Base-by-base conservation (phyloP, 2,888 invertebrate species). In the Epiblema foenella region DNA sequence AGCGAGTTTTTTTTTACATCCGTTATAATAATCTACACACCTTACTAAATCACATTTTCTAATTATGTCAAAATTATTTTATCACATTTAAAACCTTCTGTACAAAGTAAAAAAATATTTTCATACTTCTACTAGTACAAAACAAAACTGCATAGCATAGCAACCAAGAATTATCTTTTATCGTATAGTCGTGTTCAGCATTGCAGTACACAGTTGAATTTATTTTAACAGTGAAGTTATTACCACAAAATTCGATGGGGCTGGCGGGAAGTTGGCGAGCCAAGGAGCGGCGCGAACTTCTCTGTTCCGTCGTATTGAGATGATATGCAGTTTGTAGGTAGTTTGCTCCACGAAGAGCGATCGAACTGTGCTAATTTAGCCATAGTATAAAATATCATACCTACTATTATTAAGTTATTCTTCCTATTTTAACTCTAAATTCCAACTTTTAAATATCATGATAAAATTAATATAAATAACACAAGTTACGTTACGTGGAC, bases 71-170 rank as follows among this genome's bases (percentile, higher is more conserved):
- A 92, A 90, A 86, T 86, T 87, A 88, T 89, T 66, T 90, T 93
- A 93, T 93, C 93, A 93, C 93, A 93, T 91, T 91, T 87, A 89
- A 89, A 91, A 91, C 87, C 88, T 88, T 89, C 85, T 93, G 91
- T 93, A 93, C 91, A 93, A 89, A 88, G 92, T 93, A 92, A 91
- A 93, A 93, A 93, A 92, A 92, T 92, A 93, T 88, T 84, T 84
- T 86, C 84, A 89, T 88, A 90, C 88, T 81, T 89, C 86, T 83
- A 87, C 86, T 88, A 88, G 86, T 88, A 89, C 83, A 87, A 87
- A 87, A 87, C 88, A 87, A 90, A 88, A 89, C 88, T 88, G 88
- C 89, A 82, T 76, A 76, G 83, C 78, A 77, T 78, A 80, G 82
- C 83, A 84, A 85, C 83, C 77, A 83, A 83, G 77, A 79, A 74